Evolutionary conservation across 2,797 vertebrate genomes (phyloP), one percentile per base, ranked within the genome.

Genomic region (Furcifer pardalis): DNA sequence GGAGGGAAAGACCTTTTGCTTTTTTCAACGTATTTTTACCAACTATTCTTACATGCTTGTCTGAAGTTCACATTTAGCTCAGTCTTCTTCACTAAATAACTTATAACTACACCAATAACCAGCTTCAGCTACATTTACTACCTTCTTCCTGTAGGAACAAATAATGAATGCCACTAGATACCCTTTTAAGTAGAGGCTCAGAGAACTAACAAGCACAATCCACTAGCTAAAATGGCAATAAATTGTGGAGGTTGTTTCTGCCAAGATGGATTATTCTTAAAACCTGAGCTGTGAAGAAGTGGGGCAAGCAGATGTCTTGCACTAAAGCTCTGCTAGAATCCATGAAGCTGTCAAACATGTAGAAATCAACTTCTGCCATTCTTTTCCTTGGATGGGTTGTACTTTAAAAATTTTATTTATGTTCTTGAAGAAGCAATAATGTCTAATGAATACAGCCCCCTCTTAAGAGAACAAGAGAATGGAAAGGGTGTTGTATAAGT

Each of bases 1-100:
- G 73, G 91, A 89, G 56, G 49, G 79, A 87, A 83, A 85, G 86
- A 91, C 86, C 89, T 93, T 91, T 86, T 23, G 81, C 15, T 91
- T 86, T 89, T 69, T 84, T 75, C 76, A 75, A 72, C 89, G 86
- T 35, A 59, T 52, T 77, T 25, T 32, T 7, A 25, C 6, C 88
- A 72, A 30, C 7, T 88, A 72, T 76, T 84, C 76, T 62, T 86
- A 73, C 32, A 30, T 21, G 74, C 66, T 35, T 88, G 66, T 40
- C 27, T 52, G 1, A 83, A 49, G 30, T 81, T 91, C 79, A 87
- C 49, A 59, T 80, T 89, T 0, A 25, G 0, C 44, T 68, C 77
- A 37, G 82, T 89, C 90, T 86, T 77, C 83, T 85, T 77, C 84
- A 77, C 23, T 92, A 4, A 84, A 91, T 91, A 92, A 92, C 88